phyloP scores from a whole-genome alignment of 2,888 invertebrate genomes.

The Drosophila barbarae region DNA sequence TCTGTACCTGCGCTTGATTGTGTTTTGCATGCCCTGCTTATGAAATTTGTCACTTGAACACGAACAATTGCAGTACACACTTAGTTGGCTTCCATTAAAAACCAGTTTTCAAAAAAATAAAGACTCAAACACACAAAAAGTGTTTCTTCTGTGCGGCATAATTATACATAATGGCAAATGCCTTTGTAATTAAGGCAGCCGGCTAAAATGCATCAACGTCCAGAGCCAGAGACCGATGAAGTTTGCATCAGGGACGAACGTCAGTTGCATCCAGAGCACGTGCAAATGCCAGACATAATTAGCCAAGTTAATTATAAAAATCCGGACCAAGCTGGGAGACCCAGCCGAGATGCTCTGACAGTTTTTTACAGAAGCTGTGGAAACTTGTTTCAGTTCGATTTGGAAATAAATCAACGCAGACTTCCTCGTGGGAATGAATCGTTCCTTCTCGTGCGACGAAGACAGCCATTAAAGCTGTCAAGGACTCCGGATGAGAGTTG shows the following conservation, averaged over 20 bases:
- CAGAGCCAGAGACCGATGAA: slow-evolving; percentile 11
- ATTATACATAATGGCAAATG: slow-evolving; percentile 54
- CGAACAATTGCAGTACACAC: slow-evolving; percentile 59
- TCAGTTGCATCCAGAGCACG: slow-evolving; percentile 50
- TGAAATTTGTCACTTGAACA: slow-evolving; percentile 51
- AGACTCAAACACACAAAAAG: slow-evolving; percentile 1
- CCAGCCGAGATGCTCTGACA: slow-evolving; percentile 1
- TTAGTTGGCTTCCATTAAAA: slow-evolving; percentile 64
- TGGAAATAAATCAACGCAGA: slow-evolving; percentile 30
- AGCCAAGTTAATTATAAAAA: slow-evolving; percentile 69
- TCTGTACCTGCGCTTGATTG: slow-evolving; percentile 3
- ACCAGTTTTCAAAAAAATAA: slow-evolving; percentile 53
- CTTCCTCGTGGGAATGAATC: slow-evolving; percentile 7
- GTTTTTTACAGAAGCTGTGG: slow-evolving; percentile 4
- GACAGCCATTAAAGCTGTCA: slow-evolving; percentile 58
- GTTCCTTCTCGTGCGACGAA: slow-evolving; percentile 11
- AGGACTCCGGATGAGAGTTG: slow-evolving; percentile 54
- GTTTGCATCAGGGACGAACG: slow-evolving; percentile 12
- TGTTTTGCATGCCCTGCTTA: slow-evolving; percentile 44
- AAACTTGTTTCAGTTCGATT: slow-evolving; percentile 65
- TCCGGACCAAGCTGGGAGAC: slow-evolving; percentile 44
- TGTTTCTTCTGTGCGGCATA: slow-evolving; percentile 39
- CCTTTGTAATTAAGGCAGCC: slow-evolving; percentile 55
- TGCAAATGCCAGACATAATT: slow-evolving; percentile 66
- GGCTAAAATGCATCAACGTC: slow-evolving; percentile 13